A percentile compares a stretch with the other conserved stretches of the same genome.
Conservation (phyloP, 1,140 invertebrate species). For the Drosophila tsacasi region DNA sequence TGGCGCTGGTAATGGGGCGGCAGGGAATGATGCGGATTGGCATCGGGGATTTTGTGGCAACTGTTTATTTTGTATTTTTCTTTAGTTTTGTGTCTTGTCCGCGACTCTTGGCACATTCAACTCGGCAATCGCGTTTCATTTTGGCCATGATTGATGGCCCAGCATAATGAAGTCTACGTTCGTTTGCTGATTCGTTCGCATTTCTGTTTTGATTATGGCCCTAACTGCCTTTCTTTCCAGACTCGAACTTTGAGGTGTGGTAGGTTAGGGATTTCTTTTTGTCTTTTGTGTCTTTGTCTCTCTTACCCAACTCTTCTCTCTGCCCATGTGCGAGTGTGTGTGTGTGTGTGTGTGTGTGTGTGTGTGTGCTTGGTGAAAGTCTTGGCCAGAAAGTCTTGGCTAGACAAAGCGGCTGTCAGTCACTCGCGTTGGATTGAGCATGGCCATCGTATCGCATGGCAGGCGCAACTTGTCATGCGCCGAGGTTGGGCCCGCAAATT, state of each 20-base stretch:
- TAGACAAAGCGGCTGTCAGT: conserved; percentile 58
- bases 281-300: conserved; percentile 11
- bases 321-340: neutral
- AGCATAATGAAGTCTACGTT: conserved; percentile 72
- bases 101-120: conserved; percentile 67
- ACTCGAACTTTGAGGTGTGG: conserved; percentile 63
- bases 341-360: neutral
- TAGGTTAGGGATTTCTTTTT: conserved; percentile 70
- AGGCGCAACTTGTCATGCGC: conserved; percentile 41
- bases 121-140: conserved; percentile 52
- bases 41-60: conserved; percentile 48
- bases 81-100: conserved; percentile 32
- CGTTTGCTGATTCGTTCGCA: conserved; percentile 68
- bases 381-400: conserved; percentile 42
- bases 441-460: conserved; percentile 41
- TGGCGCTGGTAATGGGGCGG: conserved; percentile 8
- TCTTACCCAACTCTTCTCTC: conserved; percentile 12
- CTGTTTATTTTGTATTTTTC: conserved; percentile 45
- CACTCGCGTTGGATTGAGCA: conserved; percentile 36
- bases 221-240: conserved; percentile 56
- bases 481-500: conserved; percentile 57
- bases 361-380: conserved; percentile 46
- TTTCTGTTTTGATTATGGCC: conserved; percentile 78
- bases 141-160: conserved; percentile 77
- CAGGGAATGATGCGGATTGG: conserved; percentile 13